A percentile compares a stretch with the other conserved stretches of the same genome.
Evolutionary conservation across 1,140 invertebrate species (phyloP).

Genomic region (Portunus trituberculatus): DNA sequence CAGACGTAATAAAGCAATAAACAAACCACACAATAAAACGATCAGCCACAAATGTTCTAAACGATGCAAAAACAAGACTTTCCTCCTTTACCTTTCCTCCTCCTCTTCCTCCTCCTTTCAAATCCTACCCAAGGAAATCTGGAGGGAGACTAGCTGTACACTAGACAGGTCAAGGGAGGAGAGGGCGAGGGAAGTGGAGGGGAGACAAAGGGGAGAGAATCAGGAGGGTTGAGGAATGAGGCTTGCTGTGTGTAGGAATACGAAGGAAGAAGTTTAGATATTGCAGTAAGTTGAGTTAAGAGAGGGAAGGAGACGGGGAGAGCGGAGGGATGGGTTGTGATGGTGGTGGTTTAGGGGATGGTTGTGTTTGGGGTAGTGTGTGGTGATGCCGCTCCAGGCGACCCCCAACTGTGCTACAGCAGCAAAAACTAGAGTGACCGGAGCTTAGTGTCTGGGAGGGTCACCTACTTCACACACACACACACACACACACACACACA

Average conservation of each 20-base stretch:
- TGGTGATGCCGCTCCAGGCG: background rate
- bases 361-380: background rate
- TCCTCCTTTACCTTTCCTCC: too few relatives aligned
- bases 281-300: background rate
- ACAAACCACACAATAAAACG: too few relatives aligned
- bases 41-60: too few relatives aligned
- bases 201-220: background rate
- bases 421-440: slow-evolving; percentile 2
- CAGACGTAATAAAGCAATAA: too few relatives aligned
- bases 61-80: too few relatives aligned
- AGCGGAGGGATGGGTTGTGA: background rate
- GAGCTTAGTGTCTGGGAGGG: background rate
- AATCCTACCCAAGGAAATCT: too few relatives aligned
- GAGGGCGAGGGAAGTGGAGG: background rate
- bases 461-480: background rate
- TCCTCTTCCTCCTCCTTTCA: too few relatives aligned
- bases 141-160: too few relatives aligned
- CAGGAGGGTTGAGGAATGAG: background rate
- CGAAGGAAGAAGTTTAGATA: background rate
- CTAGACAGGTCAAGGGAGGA: too few relatives aligned
- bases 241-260: background rate
- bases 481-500: background rate
- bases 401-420: background rate
- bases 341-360: background rate
- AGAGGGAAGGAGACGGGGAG: background rate